phyloP scores from a whole-genome alignment of 1,140 invertebrate species.

The Oryctes rhinoceros region DNA sequence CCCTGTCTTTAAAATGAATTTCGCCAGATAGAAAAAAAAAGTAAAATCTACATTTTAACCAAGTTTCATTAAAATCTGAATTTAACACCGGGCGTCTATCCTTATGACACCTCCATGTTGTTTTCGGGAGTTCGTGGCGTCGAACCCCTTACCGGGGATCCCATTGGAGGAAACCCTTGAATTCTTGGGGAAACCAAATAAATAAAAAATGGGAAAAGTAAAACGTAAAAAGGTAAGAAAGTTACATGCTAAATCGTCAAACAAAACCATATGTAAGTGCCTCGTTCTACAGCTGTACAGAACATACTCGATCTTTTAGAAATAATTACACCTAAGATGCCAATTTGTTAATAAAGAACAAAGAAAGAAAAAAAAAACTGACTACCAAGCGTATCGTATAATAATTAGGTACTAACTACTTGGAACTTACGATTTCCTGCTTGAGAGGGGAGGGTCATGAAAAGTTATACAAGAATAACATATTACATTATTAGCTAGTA shows the following conservation, averaged over 20 bases:
- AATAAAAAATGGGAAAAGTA: neutral
- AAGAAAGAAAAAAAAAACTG: conserved; percentile 34
- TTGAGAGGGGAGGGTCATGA: conserved; percentile 56
- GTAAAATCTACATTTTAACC: too few species aligned
- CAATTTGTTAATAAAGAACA: conserved; percentile 36
- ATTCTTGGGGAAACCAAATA: too few species aligned
- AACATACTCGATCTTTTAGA: neutral
- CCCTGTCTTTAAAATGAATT: too few species aligned
- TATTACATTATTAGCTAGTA: too few species aligned
- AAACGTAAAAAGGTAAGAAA: neutral
- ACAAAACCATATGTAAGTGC: conserved; percentile 26
- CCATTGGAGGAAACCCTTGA: too few species aligned
- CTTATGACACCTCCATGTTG: too few species aligned
- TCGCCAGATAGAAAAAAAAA: too few species aligned
- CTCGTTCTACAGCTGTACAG: neutral
- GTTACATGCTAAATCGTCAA: conserved; percentile 20
- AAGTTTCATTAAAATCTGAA: too few species aligned
- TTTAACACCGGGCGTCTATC: too few species aligned
- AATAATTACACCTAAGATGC: conserved; percentile 1
- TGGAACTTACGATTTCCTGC: conserved; percentile 76
- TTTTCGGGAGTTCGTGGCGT: too few species aligned
- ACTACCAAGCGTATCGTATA: neutral
- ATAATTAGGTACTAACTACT: neutral
- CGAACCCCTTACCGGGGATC: too few species aligned
- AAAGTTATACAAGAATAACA: conserved; percentile 39